These are phyloP conservation scores for Archips xylosteana DNA, from an alignment of 2,888 invertebrate genomes.

Conservation along the genomic window DNA sequence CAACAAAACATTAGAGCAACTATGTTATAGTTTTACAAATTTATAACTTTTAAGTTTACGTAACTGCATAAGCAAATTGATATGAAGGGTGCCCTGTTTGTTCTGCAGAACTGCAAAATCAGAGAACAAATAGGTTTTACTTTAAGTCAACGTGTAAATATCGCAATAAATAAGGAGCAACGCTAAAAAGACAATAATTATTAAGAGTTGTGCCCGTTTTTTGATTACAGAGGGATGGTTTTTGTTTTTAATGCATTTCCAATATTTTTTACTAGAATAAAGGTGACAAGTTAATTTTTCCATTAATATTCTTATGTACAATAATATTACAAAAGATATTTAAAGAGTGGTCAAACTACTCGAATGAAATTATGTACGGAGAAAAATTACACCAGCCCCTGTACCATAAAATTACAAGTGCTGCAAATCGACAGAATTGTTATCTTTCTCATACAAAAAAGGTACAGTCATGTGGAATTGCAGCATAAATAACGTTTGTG, in stretches of 20 bases:
- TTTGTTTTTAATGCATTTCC: background rate
- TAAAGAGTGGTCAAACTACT: conserved; percentile 3
- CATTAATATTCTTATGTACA: too few relatives aligned
- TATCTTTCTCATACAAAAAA: too few relatives aligned
- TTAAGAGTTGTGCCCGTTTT: conserved; percentile 15
- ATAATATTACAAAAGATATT: background rate
- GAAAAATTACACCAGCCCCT: too few relatives aligned
- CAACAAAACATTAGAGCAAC: too few relatives aligned
- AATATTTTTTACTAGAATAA: background rate
- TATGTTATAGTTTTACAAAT: too few relatives aligned
- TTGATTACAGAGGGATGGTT: background rate
- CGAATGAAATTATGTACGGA: too few relatives aligned
- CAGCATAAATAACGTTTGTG: too few relatives aligned
- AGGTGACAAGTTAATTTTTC: background rate
- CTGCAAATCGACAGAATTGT: too few relatives aligned
- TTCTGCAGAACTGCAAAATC: background rate
- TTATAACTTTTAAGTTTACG: background rate
- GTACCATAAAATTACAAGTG: too few relatives aligned
- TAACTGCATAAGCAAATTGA: background rate
- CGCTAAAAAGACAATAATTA: conserved; percentile 33
- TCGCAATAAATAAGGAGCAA: conserved; percentile 25
- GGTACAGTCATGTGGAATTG: too few relatives aligned
- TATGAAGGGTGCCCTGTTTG: background rate
- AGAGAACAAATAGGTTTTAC: background rate
- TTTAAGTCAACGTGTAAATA: conserved; percentile 26